Percentiles rank a stretch among this genome's conserved stretches.
Conservation (phyloP, 2,113 vertebrate species). For the Lasiurus borealis region DNA sequence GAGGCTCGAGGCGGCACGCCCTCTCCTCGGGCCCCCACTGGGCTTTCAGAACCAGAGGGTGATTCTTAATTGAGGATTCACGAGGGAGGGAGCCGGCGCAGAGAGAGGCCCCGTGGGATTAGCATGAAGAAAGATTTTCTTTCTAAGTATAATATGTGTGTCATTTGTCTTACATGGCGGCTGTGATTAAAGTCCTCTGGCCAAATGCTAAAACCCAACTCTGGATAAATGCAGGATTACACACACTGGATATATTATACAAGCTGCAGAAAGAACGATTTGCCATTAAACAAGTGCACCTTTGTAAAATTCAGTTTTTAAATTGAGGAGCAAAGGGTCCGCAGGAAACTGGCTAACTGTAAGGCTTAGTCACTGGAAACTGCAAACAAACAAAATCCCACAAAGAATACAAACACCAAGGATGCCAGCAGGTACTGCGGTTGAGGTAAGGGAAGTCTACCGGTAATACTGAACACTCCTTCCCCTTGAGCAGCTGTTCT, state of each 20-base stretch:
- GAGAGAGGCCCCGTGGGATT: background rate
- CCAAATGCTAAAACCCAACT: background rate
- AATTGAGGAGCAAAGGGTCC: background rate
- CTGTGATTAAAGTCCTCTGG: conserved; percentile 20
- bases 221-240: conserved; percentile 9
- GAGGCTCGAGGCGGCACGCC: background rate
- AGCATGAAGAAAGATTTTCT: background rate
- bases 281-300: background rate
- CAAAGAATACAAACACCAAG: background rate
- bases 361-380: background rate
- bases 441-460: background rate
- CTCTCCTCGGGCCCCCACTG: accelerated
- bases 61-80: background rate
- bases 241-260: conserved; percentile 4
- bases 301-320: conserved; percentile 19
- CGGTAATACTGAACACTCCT: accelerated
- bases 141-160: background rate
- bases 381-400: background rate
- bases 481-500: background rate
- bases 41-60: background rate
- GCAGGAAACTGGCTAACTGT: background rate
- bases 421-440: background rate
- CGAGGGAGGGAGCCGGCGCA: background rate
- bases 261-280: background rate
- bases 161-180: conserved; percentile 38